Evolutionary conservation across 2,113 vertebrate species (phyloP).

Genomic region (Salvator merianae): DNA sequence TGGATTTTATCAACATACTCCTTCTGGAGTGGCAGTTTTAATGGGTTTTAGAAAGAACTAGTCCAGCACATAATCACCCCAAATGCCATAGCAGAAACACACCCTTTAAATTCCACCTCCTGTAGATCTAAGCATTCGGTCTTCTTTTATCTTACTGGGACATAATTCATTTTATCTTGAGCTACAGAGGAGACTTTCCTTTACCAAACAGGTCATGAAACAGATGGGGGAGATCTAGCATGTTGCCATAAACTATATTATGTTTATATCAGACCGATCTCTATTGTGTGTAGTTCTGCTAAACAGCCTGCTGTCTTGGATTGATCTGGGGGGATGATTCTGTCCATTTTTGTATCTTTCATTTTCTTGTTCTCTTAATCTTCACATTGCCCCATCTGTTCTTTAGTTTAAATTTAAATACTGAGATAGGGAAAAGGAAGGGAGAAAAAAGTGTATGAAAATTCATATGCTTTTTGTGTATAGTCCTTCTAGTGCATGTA

Average conservation of each 20-base stretch:
- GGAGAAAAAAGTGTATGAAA: not conserved
- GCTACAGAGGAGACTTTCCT: not conserved
- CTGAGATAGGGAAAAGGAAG: not conserved
- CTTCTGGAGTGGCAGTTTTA: not conserved
- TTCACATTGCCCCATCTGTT: not conserved
- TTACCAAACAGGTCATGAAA: conserved; percentile 7
- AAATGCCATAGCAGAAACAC: not conserved
- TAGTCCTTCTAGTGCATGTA: not conserved
- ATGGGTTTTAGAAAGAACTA: not conserved
- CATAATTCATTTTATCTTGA: not conserved
- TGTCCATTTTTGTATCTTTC: not conserved
- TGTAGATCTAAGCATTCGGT: conserved; percentile 19
- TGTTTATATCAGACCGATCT: not conserved
- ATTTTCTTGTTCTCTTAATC: not conserved
- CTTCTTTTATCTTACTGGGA: not conserved
- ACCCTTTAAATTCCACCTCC: conserved; percentile 16
- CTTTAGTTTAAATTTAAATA: too few species aligned
- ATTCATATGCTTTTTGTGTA: not conserved
- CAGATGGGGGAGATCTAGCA: not conserved
- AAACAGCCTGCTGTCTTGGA: not conserved
- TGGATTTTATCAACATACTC: conserved; percentile 10
- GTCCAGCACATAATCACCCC: not conserved
- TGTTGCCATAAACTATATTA: not conserved
- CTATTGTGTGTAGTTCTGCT: not conserved
- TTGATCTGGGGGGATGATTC: not conserved